A percentile compares a stretch with the other conserved stretches of the same genome.
phyloP scores from a whole-genome alignment of 2,888 invertebrate species.

The Cecidostiba fungosa region DNA sequence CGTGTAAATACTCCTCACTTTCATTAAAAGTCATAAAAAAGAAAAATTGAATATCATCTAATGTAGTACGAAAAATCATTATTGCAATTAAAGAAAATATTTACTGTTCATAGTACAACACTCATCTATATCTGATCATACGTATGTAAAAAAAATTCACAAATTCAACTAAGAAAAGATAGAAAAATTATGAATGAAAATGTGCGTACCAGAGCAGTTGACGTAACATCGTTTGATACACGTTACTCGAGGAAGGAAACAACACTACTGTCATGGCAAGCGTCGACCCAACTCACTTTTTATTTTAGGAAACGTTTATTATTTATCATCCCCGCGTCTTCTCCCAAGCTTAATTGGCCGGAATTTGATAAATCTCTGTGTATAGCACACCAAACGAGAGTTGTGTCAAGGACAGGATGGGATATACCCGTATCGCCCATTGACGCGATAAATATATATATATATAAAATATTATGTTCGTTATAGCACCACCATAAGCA shows the following conservation, averaged over 20 bases:
- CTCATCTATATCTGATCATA: not conserved
- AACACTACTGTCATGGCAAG: conserved; percentile 52
- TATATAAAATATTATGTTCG: not conserved
- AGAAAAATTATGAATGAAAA: not conserved
- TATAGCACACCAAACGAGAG: conserved; percentile 19
- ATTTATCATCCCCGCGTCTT: conserved; percentile 44
- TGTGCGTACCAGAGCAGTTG: conserved; percentile 54
- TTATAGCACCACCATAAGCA: not conserved
- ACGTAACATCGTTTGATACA: conserved; percentile 57
- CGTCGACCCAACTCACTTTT: conserved; percentile 50
- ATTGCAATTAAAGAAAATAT: too few relatives aligned
- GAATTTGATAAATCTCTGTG: conserved; percentile 58
- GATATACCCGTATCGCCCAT: conserved; percentile 18
- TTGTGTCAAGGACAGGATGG: conserved; percentile 60
- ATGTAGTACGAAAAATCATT: too few relatives aligned
- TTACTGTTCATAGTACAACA: too few relatives aligned
- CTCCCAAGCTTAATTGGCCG: conserved; percentile 58
- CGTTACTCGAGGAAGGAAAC: conserved; percentile 50
- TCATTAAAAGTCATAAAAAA: too few relatives aligned
- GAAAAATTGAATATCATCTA: too few relatives aligned
- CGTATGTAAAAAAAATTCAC: not conserved
- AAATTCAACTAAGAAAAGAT: not conserved
- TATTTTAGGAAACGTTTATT: conserved; percentile 62
- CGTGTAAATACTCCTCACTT: too few relatives aligned
- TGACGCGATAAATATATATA: conserved; percentile 45